phyloP scores from a whole-genome alignment of 2,888 invertebrate genomes.

The Chelonus formosanus region DNA sequence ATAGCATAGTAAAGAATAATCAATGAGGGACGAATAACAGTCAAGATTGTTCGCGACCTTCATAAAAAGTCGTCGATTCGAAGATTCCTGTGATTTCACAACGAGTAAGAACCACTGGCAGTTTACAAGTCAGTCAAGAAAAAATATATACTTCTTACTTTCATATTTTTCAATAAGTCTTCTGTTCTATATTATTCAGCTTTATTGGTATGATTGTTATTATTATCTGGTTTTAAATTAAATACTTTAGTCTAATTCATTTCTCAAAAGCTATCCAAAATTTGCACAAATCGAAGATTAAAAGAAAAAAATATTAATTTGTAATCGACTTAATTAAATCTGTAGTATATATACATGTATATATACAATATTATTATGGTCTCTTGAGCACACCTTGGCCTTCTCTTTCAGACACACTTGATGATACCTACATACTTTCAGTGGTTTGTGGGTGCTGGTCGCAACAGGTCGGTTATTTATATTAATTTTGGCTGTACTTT shows the following conservation, averaged over 20 bases:
- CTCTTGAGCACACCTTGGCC: constrained; percentile 47
- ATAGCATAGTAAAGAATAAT: no score
- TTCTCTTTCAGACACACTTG: constrained; percentile 51
- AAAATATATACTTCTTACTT: constrained; percentile 17
- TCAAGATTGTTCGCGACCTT: constrained; percentile 48
- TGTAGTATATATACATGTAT: constrained; percentile 44
- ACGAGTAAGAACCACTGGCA: constrained; percentile 24
- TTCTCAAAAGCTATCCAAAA: no score
- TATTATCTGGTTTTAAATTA: no score
- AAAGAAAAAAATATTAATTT: no score
- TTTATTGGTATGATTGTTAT: no score
- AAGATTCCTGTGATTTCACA: constrained; percentile 48
- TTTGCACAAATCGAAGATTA: no score
- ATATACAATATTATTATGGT: constrained; percentile 56
- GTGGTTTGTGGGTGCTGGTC: constrained; percentile 56
- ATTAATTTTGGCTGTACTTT: constrained; percentile 11
- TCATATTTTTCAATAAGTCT: no score
- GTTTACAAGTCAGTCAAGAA: constrained; percentile 33
- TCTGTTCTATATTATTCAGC: no score
- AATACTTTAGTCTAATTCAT: no score
- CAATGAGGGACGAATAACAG: constrained; percentile 2
- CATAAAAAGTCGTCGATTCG: constrained; percentile 56
- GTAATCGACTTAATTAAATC: neutral
- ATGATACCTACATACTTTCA: constrained; percentile 38
- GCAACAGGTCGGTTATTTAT: constrained; percentile 28